Evolutionary conservation across 30 jellyfish, hydroid and myxozoan species (phyloP), one percentile per base, ranked within the genome.

Genomic region (Hydra vulgaris): DNA sequence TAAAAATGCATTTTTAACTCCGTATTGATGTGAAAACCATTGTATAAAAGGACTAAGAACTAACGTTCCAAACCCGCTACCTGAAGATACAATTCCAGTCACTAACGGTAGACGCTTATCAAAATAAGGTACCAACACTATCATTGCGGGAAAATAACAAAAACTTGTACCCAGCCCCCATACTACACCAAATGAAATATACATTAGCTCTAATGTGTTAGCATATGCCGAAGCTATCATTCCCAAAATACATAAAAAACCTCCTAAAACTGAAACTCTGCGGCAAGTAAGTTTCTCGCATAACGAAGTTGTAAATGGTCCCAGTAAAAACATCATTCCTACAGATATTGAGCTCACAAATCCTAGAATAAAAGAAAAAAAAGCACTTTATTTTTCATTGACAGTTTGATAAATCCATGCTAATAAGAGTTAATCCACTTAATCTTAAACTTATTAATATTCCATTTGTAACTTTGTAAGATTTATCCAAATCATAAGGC

Each of bases 81-180:
- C 99, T 0, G 99, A 66, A 75, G 96, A 74, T 18, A 94, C 99
- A 71, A 94, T 81, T 22, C 99, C 99, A 66, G 88, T 94, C n/a
- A 94, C 99, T 20, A 94, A 77, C 1, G 99, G 96, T 73, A 94
- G 95, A 74, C 95, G 83, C 79, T 81, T 94, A 72, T 94, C 93
- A 67, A 94, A 94, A 73, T 94, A 94, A 72, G 96, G 96, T 24
- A 94, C 96, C 72, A 94, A 85, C 15, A 87, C 79, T 17, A 94
- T 94, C 23, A 94, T 79, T 54, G 99, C 88, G 17, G 99, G 99
- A 72, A 94, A 94, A 67, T 94, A 94, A 69, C 99, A 94, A 23
- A 94, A 88, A 69, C 96, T 86, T 54, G 99, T 92, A 16, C 99
- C 99, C 67, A 94, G 95, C 17, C 99, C 99, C 99, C 99, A 94